phyloP scores from a whole-genome alignment of 2,888 invertebrate species.

The Odontocerum albicorne region DNA sequence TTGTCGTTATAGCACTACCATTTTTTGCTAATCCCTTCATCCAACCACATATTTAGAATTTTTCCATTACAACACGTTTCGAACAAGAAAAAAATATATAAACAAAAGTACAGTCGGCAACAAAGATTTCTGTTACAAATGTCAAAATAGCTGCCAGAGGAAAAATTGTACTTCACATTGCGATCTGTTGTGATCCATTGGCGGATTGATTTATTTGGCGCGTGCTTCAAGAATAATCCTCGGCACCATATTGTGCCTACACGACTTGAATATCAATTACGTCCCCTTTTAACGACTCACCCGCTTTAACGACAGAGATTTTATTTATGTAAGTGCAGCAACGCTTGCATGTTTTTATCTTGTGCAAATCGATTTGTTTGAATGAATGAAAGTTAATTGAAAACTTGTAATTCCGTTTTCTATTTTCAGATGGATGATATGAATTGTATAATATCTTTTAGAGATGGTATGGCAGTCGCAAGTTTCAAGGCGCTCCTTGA shows the following conservation, averaged over 20 bases:
- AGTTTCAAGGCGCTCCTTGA: conserved; percentile 39
- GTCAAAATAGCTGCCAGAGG: conserved; percentile 11
- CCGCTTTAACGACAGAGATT: too few relatives aligned
- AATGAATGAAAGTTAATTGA: too few relatives aligned
- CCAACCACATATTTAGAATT: too few relatives aligned
- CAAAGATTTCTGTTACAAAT: conserved; percentile 6
- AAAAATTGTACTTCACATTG: conserved; percentile 15
- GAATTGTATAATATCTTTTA: conserved; percentile 12
- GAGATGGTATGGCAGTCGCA: conserved; percentile 36
- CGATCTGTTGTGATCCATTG: background rate
- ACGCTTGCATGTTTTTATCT: too few relatives aligned
- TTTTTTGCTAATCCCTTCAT: too few relatives aligned
- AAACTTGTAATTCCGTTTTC: too few relatives aligned
- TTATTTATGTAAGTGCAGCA: conserved; percentile 13
- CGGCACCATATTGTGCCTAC: conserved; percentile 12
- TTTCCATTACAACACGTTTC: too few relatives aligned
- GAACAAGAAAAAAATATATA: too few relatives aligned
- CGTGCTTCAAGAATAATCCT: conserved; percentile 8
- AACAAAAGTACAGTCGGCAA: conserved; percentile 7
- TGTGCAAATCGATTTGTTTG: too few relatives aligned
- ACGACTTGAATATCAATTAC: conserved; percentile 10
- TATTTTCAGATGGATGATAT: conserved; percentile 28
- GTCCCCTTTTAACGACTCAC: conserved; percentile 3
- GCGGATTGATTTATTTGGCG: conserved; percentile 14
- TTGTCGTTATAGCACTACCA: too few relatives aligned